Conservation (phyloP, 2,113 vertebrate genomes). For the Notothenia rossii region DNA sequence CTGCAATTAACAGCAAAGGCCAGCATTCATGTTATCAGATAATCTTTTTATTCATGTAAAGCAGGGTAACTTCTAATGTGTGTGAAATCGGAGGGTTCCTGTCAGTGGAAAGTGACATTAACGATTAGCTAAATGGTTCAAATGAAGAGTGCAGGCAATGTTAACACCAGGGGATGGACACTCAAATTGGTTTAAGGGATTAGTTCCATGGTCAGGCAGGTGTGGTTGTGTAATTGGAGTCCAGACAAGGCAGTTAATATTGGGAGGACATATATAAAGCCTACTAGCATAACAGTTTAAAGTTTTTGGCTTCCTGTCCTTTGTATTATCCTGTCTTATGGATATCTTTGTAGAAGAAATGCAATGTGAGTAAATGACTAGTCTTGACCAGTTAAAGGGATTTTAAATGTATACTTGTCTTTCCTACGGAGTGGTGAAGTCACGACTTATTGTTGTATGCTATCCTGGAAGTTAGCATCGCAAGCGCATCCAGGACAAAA, state of each 20-base stretch:
- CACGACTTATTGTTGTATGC: too few relatives aligned
- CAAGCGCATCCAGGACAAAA: too few relatives aligned
- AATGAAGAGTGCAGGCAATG: neutral
- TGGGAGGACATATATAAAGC: neutral
- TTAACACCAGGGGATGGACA: slow-evolving; percentile 3
- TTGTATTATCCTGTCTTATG: neutral
- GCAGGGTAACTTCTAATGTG: neutral
- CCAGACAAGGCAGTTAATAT: neutral
- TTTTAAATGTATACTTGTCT: neutral
- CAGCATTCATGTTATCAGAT: neutral
- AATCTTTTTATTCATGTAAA: neutral
- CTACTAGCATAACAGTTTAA: neutral
- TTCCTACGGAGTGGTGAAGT: neutral
- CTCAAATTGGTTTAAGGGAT: slow-evolving; percentile 47
- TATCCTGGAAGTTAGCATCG: too few relatives aligned
- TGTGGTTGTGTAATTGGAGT: slow-evolving; percentile 5
- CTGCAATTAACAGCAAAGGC: neutral
- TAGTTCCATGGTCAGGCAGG: slow-evolving; percentile 20
- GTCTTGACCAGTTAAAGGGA: neutral
- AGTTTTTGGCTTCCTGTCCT: neutral
- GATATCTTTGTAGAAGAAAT: neutral
- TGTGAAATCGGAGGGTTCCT: neutral
- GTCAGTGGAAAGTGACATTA: slow-evolving; percentile 14
- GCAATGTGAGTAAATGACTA: neutral
- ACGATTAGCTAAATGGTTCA: slow-evolving; percentile 7